These are phyloP conservation scores for Oxycera nigricornis DNA, from an alignment of 2,888 invertebrate species.

Conservation along the genomic window DNA sequence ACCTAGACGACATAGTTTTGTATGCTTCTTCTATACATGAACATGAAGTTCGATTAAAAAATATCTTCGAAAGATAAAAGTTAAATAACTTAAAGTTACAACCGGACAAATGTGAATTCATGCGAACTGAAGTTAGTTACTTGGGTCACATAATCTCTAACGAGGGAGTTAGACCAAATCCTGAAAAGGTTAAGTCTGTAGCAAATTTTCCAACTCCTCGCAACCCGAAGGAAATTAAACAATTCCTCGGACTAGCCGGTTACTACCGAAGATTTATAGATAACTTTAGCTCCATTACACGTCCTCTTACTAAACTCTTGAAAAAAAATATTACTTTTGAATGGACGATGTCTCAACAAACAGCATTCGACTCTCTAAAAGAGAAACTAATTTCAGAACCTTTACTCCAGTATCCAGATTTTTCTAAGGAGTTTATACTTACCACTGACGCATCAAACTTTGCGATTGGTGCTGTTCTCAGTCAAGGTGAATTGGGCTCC, in stretches of 20 bases:
- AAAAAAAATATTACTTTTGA: conserved; percentile 22
- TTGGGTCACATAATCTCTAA: conserved; percentile 52
- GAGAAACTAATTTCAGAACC: background rate
- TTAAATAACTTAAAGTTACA: conserved; percentile 49
- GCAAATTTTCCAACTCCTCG: conserved; percentile 49
- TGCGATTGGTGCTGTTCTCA: background rate
- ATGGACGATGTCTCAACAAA: background rate
- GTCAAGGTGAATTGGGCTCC: too few relatives aligned
- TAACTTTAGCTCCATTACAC: conserved; percentile 44
- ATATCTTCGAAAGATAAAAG: conserved; percentile 49
- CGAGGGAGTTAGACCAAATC: conserved; percentile 48
- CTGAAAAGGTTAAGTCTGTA: conserved; percentile 47
- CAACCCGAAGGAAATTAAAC: conserved; percentile 50
- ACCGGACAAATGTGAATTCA: conserved; percentile 32
- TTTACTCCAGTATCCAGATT: conserved; percentile 24
- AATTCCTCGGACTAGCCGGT: conserved; percentile 50
- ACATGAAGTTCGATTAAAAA: conserved; percentile 48
- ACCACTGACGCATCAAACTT: conserved; percentile 14
- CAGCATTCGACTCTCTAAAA: background rate
- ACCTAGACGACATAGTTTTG: conserved; percentile 55
- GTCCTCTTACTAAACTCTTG: conserved; percentile 7
- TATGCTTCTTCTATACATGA: conserved; percentile 50
- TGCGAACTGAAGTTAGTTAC: conserved; percentile 47
- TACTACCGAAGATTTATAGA: conserved; percentile 58
- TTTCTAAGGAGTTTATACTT: background rate